Evolutionary conservation across 1,140 invertebrate species (phyloP).

Genomic region (Mesaphorura yosii): DNA sequence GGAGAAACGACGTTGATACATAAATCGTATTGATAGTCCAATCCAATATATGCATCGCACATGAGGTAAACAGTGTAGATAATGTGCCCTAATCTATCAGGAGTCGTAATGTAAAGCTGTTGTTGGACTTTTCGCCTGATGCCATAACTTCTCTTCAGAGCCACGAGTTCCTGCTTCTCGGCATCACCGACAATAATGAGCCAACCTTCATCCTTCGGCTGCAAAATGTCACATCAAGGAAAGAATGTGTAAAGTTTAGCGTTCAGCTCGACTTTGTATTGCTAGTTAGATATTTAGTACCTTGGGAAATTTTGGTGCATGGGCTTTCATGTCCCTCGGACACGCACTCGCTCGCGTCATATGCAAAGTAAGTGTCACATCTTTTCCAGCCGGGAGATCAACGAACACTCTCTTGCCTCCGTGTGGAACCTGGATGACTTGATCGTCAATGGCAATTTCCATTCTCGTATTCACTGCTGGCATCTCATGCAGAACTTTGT

Average conservation of each 20-base stretch:
- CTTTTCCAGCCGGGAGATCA: conserved; percentile 24
- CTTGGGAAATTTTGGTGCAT: conserved; percentile 29
- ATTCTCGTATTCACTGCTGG: conserved; percentile 49
- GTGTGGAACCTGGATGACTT: conserved; percentile 5
- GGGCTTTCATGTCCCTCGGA: conserved; percentile 25
- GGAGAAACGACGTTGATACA: conserved; percentile 20
- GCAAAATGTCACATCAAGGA: neutral
- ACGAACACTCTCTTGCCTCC: conserved; percentile 11
- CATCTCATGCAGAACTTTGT: conserved; percentile 48
- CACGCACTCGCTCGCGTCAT: conserved; percentile 33
- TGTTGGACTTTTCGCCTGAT: conserved; percentile 37
- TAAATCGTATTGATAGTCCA: conserved; percentile 86
- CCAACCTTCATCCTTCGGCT: conserved; percentile 88
- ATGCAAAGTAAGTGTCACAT: conserved; percentile 23
- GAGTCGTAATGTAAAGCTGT: conserved; percentile 54
- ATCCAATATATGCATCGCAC: conserved; percentile 85
- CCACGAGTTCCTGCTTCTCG: conserved; percentile 60
- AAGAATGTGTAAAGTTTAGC: conserved; percentile 1
- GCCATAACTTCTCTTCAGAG: conserved; percentile 62
- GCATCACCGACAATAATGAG: conserved; percentile 71
- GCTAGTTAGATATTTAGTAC: conserved; percentile 3
- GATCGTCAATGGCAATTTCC: conserved; percentile 34
- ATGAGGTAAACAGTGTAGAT: conserved; percentile 75
- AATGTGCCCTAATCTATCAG: conserved; percentile 50
- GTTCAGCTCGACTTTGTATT: neutral